phyloP scores from a whole-genome alignment of 2,888 invertebrate genomes.

The Caenorhabditis zanzibari region DNA sequence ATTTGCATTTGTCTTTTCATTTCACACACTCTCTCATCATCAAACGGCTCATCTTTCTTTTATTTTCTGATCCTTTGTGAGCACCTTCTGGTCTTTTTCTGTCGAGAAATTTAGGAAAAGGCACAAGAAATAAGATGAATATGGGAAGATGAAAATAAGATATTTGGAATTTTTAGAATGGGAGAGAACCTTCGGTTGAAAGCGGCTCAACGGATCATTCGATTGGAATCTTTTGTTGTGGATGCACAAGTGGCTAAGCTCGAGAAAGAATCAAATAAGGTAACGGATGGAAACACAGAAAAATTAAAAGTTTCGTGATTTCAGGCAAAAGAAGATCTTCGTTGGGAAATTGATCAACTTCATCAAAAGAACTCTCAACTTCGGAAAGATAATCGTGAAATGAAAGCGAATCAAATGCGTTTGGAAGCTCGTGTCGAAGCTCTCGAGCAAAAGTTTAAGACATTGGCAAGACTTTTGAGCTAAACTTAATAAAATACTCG shows the following conservation, averaged over 20 bases:
- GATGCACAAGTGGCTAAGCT: slow-evolving; percentile 79
- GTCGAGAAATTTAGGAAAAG: slow-evolving; percentile 24
- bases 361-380: slow-evolving; percentile 78
- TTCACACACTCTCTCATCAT: slow-evolving; percentile 19
- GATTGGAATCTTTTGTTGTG: slow-evolving; percentile 81
- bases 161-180: slow-evolving; percentile 63
- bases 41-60: slow-evolving; percentile 56
- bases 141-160: slow-evolving; percentile 8
- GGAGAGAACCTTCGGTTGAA: slow-evolving; percentile 80
- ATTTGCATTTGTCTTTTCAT: slow-evolving; percentile 42
- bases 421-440: slow-evolving; percentile 79
- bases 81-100: slow-evolving; percentile 54
- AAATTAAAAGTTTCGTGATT: background rate
- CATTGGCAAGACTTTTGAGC: slow-evolving; percentile 78
- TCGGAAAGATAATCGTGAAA: slow-evolving; percentile 79
- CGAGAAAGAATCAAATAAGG: slow-evolving; percentile 77
- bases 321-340: slow-evolving; percentile 77
- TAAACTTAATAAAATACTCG: slow-evolving; percentile 37
- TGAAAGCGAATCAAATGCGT: slow-evolving; percentile 77
- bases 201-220: slow-evolving; percentile 80
- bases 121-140: slow-evolving; percentile 14
- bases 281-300: slow-evolving; percentile 22
- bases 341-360: slow-evolving; percentile 82
- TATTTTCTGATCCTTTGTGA: slow-evolving; percentile 41
- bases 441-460: slow-evolving; percentile 81